These are phyloP conservation scores for Phasianus colchicus DNA, from an alignment of 2,113 vertebrate species.

Conservation along the genomic window DNA sequence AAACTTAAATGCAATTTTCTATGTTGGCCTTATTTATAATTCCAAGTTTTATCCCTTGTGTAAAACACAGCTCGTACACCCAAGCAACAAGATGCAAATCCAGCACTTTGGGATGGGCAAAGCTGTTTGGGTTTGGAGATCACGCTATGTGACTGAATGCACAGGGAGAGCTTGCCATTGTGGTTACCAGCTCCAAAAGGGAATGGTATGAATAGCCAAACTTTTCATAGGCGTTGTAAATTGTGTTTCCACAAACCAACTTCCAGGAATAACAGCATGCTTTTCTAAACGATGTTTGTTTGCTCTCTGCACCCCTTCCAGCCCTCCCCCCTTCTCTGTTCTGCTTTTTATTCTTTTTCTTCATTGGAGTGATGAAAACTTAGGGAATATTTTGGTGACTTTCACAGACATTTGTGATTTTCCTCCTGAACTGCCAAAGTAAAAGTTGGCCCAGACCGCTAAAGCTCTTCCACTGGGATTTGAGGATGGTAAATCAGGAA, in stretches of 20 bases:
- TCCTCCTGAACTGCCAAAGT: constrained; percentile 60
- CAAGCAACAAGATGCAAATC: neutral
- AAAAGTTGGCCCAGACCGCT: constrained; percentile 29
- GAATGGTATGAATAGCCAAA: constrained; percentile 50
- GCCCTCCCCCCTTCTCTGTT: constrained; percentile 46
- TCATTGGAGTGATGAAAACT: constrained; percentile 61
- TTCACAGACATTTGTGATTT: constrained; percentile 67
- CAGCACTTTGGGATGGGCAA: constrained; percentile 8
- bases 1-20: neutral
- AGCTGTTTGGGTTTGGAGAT: constrained; percentile 43
- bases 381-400: constrained; percentile 55
- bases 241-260: constrained; percentile 64
- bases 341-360: constrained; percentile 53
- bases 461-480: constrained; percentile 58
- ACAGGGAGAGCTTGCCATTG: constrained; percentile 41
- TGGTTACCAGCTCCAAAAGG: constrained; percentile 50
- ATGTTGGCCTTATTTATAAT: neutral
- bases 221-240: constrained; percentile 66
- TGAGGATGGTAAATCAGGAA: constrained; percentile 66
- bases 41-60: constrained; percentile 3
- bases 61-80: neutral
- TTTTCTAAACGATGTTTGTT: constrained; percentile 70
- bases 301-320: constrained; percentile 30
- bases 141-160: neutral
- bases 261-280: constrained; percentile 74